Evolutionary conservation across 2,113 vertebrate genomes (phyloP).

Genomic region (Rhea americana): DNA sequence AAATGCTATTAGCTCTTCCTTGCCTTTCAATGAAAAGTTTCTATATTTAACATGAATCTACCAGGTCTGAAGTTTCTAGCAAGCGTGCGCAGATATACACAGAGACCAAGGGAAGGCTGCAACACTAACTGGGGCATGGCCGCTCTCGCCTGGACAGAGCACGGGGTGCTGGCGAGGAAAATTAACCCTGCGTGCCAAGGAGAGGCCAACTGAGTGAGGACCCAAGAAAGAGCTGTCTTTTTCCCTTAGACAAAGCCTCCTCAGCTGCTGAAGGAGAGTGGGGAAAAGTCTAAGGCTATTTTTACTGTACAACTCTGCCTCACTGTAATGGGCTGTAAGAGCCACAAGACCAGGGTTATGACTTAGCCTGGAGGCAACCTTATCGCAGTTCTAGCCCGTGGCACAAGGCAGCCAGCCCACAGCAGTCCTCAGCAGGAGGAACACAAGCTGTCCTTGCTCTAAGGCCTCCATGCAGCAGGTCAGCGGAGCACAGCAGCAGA

Average conservation of each 20-base stretch:
- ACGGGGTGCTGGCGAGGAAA: background rate
- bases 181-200: background rate
- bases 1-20: constrained; percentile 15
- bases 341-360: accelerated
- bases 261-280: accelerated
- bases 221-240: background rate
- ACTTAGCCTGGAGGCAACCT: accelerated
- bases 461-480: background rate
- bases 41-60: constrained; percentile 23
- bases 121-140: accelerated
- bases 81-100: background rate
- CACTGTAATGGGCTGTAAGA: background rate
- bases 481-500: background rate
- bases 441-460: background rate
- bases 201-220: background rate
- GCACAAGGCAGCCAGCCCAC: background rate
- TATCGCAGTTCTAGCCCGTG: background rate
- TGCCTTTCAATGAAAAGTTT: background rate
- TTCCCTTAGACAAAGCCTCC: background rate
- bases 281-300: background rate
- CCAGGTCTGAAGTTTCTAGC: background rate
- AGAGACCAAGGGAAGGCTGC: background rate
- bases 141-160: background rate
- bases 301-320: background rate
- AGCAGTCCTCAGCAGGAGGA: background rate